A percentile compares a stretch with the other conserved stretches of the same genome.
These are phyloP conservation scores for Zaprionus bogoriensis DNA, from an alignment of 2,888 invertebrate genomes.

Conservation along the genomic window DNA sequence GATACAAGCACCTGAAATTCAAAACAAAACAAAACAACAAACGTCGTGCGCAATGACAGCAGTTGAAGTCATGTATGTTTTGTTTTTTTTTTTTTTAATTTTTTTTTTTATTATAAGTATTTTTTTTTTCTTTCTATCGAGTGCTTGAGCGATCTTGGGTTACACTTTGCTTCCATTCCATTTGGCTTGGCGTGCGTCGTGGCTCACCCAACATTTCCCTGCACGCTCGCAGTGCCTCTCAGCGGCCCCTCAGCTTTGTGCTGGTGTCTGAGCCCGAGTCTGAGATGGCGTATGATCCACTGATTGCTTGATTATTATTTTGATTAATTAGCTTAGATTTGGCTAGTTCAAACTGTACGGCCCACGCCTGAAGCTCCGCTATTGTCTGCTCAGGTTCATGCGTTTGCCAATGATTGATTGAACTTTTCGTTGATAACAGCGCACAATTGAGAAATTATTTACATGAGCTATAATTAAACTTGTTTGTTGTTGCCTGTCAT, in stretches of 20 bases:
- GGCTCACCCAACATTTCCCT: constrained; percentile 55
- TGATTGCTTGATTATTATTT: constrained; percentile 80
- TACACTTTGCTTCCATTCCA: constrained; percentile 66
- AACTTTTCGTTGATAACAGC: constrained; percentile 77
- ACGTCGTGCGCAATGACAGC: constrained; percentile 77
- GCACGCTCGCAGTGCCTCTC: background rate
- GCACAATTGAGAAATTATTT: constrained; percentile 79
- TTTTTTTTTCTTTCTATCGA: constrained; percentile 12
- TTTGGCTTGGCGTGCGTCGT: constrained; percentile 72
- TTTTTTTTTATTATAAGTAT: background rate
- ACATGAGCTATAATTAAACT: constrained; percentile 79
- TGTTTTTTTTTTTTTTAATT: background rate
- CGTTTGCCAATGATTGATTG: constrained; percentile 79
- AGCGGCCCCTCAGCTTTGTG: background rate
- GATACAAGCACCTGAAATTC: constrained; percentile 77
- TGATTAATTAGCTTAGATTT: constrained; percentile 81
- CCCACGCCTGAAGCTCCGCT: constrained; percentile 70
- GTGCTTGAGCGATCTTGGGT: constrained; percentile 54
- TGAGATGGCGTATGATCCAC: constrained; percentile 70
- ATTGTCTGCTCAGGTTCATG: constrained; percentile 64
- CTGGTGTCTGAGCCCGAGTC: constrained; percentile 57
- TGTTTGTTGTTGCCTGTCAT: constrained; percentile 78
- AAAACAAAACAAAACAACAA: constrained; percentile 58
- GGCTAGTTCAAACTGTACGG: constrained; percentile 73
- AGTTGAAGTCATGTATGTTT: constrained; percentile 70